Percentiles rank a stretch among this genome's conserved stretches.
Evolutionary conservation across 35 echinoderm and acorn worm species (phyloP).

Genomic region (Anneissia japonica): DNA sequence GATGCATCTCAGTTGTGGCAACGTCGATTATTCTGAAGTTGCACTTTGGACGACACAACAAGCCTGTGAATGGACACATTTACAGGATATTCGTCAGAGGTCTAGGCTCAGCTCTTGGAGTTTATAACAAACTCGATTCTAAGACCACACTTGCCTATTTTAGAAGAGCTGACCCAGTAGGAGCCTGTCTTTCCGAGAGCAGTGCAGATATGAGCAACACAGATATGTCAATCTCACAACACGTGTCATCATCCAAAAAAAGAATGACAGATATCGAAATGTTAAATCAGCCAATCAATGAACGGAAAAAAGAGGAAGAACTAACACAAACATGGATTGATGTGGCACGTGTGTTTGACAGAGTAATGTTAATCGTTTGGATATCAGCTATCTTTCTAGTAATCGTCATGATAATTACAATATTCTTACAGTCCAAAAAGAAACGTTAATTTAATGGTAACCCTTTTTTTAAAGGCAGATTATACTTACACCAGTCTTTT

Average conservation of each 20-base stretch:
- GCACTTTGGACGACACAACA: background rate
- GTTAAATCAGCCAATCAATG: background rate
- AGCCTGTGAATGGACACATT: background rate
- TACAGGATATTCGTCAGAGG: background rate
- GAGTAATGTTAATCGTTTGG: background rate
- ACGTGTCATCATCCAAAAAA: background rate
- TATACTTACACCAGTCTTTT: too few relatives aligned
- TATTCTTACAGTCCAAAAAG: too few relatives aligned
- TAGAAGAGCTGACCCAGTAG: background rate
- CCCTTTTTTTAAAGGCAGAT: too few relatives aligned
- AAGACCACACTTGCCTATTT: too few relatives aligned
- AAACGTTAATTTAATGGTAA: too few relatives aligned
- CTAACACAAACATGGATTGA: background rate
- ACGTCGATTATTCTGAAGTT: background rate
- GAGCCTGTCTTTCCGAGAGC: background rate
- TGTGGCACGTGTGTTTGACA: background rate
- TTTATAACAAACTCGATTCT: background rate
- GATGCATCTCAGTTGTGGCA: background rate
- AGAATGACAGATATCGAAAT: background rate
- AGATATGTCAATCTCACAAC: background rate
- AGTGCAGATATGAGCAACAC: background rate
- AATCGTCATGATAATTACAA: too few relatives aligned
- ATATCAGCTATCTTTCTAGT: too few relatives aligned
- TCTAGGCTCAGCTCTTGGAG: background rate
- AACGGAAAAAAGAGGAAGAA: background rate